A percentile compares a stretch with the other conserved stretches of the same genome.
phyloP scores from a whole-genome alignment of 2,888 invertebrate genomes.

The Mesodorylaimus sp. region DNA sequence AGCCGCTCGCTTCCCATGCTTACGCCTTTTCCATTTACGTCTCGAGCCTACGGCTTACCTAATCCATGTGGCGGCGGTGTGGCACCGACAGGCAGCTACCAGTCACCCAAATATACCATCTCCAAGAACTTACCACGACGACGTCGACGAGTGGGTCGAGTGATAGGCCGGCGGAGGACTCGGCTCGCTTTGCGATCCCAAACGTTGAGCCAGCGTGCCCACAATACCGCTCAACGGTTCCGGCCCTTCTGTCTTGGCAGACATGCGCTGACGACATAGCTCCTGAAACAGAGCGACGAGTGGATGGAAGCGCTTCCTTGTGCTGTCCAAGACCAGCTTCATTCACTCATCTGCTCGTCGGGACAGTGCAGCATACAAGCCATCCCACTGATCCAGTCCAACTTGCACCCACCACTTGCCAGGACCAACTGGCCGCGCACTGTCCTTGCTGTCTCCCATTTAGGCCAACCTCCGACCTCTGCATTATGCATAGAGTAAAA shows the following conservation, averaged over 20 bases:
- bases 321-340: not conserved
- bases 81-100: not conserved
- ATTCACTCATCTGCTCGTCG: no score
- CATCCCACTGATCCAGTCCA: no score
- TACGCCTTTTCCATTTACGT: no score
- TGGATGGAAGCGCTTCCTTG: not conserved
- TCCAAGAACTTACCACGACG: constrained; percentile 15
- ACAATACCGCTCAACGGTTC: constrained; percentile 5
- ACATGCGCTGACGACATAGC: constrained; percentile 25
- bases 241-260: not conserved
- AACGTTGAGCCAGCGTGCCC: not conserved
- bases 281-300: constrained; percentile 15
- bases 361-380: no score
- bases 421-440: no score
- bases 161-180: constrained; percentile 1
- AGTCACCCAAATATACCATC: not conserved
- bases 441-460: no score
- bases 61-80: no score
- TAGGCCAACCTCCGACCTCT: no score
- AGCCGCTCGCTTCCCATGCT: no score
- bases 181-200: constrained; percentile 7
- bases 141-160: constrained; percentile 15
- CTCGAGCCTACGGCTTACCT: no score
- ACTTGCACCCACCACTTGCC: no score
- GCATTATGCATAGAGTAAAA: no score